Evolutionary conservation across 2,113 vertebrate species (phyloP).

Genomic region (Leucosticte australis): DNA sequence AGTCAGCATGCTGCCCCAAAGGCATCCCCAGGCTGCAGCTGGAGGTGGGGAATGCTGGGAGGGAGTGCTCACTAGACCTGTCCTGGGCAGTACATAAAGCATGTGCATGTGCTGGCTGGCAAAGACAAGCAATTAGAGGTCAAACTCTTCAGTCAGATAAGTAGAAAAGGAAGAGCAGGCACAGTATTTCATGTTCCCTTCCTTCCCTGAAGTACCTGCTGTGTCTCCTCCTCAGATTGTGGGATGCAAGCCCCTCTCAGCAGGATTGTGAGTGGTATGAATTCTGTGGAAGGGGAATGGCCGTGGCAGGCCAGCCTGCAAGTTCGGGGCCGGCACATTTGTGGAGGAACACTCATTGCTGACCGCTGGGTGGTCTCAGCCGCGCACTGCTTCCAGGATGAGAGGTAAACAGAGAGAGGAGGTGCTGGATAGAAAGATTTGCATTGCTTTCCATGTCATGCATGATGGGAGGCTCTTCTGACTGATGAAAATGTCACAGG

Average conservation of each 20-base stretch:
- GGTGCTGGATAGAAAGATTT: not conserved
- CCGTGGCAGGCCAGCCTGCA: conserved; percentile 95
- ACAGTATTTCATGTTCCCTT: not conserved
- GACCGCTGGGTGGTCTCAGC: conserved; percentile 91
- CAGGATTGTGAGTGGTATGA: conserved; percentile 83
- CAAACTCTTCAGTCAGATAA: not conserved
- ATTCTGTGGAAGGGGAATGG: conserved; percentile 89
- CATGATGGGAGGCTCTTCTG: not conserved
- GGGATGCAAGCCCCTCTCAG: conserved; percentile 81
- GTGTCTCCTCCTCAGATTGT: conserved; percentile 77
- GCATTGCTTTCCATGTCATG: not conserved
- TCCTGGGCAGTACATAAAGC: not conserved
- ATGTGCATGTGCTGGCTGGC: not conserved
- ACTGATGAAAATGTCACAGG: not conserved
- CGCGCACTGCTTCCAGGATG: conserved; percentile 91
- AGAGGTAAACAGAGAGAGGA: conserved; percentile 70
- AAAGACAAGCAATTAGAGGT: not conserved
- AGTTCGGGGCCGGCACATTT: conserved; percentile 83
- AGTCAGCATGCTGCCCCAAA: not conserved
- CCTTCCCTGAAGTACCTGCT: not conserved
- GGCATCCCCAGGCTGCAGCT: not conserved
- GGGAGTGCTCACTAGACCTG: not conserved
- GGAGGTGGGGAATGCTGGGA: not conserved
- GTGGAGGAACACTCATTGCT: conserved; percentile 86
- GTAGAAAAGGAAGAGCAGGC: not conserved